These are phyloP conservation scores for Agelas oroides DNA, from an alignment of 37 sponge, comb jelly and placozoan genomes.

Conservation along the genomic window DNA sequence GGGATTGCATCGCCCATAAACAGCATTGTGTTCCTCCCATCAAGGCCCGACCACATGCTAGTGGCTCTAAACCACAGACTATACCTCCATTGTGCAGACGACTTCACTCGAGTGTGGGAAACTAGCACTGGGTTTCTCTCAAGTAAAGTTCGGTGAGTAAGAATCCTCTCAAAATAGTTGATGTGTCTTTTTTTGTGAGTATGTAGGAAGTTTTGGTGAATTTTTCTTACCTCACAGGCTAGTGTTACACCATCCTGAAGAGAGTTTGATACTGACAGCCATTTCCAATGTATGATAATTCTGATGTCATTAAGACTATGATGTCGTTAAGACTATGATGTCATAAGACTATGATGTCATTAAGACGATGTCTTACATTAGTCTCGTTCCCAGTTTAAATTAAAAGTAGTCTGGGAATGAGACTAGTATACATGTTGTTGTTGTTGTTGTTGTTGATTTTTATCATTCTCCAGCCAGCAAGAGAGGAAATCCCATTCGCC, in stretches of 20 bases:
- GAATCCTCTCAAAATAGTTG: no score
- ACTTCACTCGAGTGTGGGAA: neutral
- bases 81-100: neutral
- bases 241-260: constrained; percentile 34
- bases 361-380: no score
- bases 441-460: no score
- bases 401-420: no score
- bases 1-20: constrained; percentile 23
- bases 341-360: neutral
- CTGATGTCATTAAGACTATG: neutral
- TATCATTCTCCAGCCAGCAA: no score
- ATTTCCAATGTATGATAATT: constrained; percentile 19
- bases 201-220: no score
- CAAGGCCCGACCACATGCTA: constrained; percentile 15
- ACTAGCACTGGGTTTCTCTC: neutral
- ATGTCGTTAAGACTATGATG: neutral
- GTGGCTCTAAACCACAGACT: constrained; percentile 24
- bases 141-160: constrained; percentile 24
- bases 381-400: no score
- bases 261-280: constrained; percentile 18
- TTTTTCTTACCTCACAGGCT: neutral
- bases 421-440: no score
- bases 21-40: constrained; percentile 27
- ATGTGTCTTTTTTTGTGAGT: no score
- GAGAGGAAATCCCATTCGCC: no score